A percentile compares a stretch with the other conserved stretches of the same genome.
Evolutionary conservation across 2,888 invertebrate species (phyloP).

Genomic region (Pyralis farinalis): DNA sequence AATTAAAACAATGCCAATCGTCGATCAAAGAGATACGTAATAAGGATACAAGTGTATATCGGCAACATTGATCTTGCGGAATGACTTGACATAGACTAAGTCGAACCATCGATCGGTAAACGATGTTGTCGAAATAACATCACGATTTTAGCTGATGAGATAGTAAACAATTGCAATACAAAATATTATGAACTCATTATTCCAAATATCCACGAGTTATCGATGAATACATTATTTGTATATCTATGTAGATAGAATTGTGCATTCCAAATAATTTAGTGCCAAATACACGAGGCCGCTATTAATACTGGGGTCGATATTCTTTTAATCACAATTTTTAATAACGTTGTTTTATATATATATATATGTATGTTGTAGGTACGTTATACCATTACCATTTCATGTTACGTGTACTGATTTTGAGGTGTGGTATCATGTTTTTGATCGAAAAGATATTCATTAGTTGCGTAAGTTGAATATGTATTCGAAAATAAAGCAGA

Average conservation of each 20-base stretch:
- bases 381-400: conserved; percentile 35
- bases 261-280: conserved; percentile 75
- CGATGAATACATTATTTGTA: conserved; percentile 42
- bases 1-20: too few relatives aligned
- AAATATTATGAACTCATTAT: conserved; percentile 35
- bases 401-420: conserved; percentile 53
- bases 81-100: too few relatives aligned
- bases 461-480: conserved; percentile 45
- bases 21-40: too few relatives aligned
- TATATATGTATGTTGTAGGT: conserved; percentile 37
- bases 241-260: conserved; percentile 60
- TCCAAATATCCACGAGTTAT: conserved; percentile 37
- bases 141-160: conserved; percentile 18
- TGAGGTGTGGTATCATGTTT: conserved; percentile 45
- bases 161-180: conserved; percentile 31
- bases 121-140: neutral
- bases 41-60: too few relatives aligned
- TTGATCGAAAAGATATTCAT: conserved; percentile 43
- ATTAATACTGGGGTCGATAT: conserved; percentile 41
- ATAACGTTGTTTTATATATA: conserved; percentile 37
- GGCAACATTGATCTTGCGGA: too few relatives aligned
- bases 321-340: conserved; percentile 67
- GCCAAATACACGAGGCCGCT: conserved; percentile 68
- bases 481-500: conserved; percentile 39
- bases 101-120: too few relatives aligned